Conservation (phyloP, 2,113 vertebrate species). For the Garra rufa region DNA sequence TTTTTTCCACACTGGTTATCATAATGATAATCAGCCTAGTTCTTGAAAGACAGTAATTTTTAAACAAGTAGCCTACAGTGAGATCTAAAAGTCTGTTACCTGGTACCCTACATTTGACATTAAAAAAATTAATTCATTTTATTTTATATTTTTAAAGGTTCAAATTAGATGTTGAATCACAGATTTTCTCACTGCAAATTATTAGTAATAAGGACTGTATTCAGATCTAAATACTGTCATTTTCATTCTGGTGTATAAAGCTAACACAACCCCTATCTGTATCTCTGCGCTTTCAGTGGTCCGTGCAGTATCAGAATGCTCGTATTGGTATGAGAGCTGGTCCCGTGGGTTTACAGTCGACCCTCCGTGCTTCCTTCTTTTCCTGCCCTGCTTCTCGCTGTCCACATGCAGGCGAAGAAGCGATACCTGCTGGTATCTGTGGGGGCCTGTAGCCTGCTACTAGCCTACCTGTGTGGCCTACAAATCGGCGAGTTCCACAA, state of each 20-base stretch:
- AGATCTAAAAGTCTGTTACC: not conserved
- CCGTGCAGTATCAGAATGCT: slow-evolving; percentile 41
- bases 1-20: not conserved
- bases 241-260: not conserved
- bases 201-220: not conserved
- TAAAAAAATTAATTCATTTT: no score
- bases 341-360: slow-evolving; percentile 54
- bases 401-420: slow-evolving; percentile 88
- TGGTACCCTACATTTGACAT: not conserved
- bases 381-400: slow-evolving; percentile 67
- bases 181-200: not conserved
- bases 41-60: not conserved
- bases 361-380: slow-evolving; percentile 49
- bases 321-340: slow-evolving; percentile 55
- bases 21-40: not conserved
- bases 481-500: slow-evolving; percentile 76
- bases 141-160: not conserved
- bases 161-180: not conserved
- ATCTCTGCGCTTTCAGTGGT: slow-evolving; percentile 36
- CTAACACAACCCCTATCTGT: not conserved
- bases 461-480: slow-evolving; percentile 80
- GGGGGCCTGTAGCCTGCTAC: slow-evolving; percentile 81
- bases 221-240: not conserved
- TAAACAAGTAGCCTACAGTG: not conserved
- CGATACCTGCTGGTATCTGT: slow-evolving; percentile 84